These are phyloP conservation scores for Zophobas atratus DNA, from an alignment of 1,140 invertebrate species.

Conservation along the genomic window DNA sequence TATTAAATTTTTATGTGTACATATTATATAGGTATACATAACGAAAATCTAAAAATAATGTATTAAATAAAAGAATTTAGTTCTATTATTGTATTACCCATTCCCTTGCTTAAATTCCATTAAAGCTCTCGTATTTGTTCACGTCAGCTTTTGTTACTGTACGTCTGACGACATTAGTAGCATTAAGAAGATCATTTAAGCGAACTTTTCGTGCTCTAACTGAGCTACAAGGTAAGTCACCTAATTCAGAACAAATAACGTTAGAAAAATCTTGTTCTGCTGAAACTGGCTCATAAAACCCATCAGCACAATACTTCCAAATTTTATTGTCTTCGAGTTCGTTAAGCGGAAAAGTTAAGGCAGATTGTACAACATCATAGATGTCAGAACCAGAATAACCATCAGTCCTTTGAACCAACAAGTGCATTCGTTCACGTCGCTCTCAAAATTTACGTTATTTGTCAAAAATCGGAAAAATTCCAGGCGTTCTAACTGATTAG, in stretches of 20 bases:
- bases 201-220: constrained; percentile 55
- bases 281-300: constrained; percentile 56
- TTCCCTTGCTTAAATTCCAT: constrained; percentile 10
- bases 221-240: constrained; percentile 55
- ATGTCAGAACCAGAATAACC: constrained; percentile 75
- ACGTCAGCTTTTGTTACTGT: constrained; percentile 58
- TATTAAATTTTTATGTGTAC: constrained; percentile 41
- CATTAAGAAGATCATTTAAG: constrained; percentile 57
- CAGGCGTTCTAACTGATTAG: constrained; percentile 66
- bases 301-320: constrained; percentile 61
- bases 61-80: constrained; percentile 22
- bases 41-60: constrained; percentile 33
- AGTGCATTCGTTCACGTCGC: constrained; percentile 63
- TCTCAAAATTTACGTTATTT: constrained; percentile 48
- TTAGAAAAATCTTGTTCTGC: constrained; percentile 40
- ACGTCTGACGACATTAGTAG: constrained; percentile 49
- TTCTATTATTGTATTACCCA: neutral
- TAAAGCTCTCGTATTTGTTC: constrained; percentile 59
- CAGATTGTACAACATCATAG: constrained; percentile 69
- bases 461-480: constrained; percentile 58
- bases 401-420: constrained; percentile 69
- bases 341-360: constrained; percentile 71
- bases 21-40: constrained; percentile 30
- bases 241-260: constrained; percentile 50
- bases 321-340: constrained; percentile 66